These are phyloP conservation scores for Bugulina stolonifera DNA, from an alignment of 2,888 invertebrate genomes.

Conservation along the genomic window DNA sequence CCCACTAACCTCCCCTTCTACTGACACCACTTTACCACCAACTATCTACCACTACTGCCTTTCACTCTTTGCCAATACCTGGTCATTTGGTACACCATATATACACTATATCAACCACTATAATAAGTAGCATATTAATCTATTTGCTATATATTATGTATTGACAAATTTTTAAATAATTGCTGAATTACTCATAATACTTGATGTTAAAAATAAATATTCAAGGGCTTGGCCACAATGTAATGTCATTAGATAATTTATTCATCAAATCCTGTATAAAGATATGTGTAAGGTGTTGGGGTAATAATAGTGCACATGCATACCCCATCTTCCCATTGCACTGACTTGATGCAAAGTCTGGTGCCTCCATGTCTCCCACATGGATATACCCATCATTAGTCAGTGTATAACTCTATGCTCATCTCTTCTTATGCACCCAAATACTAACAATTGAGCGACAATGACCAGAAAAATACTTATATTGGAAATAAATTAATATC, in stretches of 20 bases:
- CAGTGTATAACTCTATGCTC: too few relatives aligned
- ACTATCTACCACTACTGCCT: background rate
- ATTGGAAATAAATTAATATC: background rate
- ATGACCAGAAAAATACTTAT: too few relatives aligned
- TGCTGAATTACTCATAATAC: conserved; percentile 10
- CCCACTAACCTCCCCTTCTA: background rate
- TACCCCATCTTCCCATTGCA: conserved; percentile 16
- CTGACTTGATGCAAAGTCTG: background rate
- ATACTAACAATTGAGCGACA: too few relatives aligned
- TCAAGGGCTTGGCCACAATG: conserved; percentile 10
- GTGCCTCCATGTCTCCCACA: conserved; percentile 13
- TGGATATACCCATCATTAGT: too few relatives aligned
- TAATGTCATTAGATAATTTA: conserved; percentile 22
- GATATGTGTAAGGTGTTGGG: background rate
- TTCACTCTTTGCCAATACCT: background rate
- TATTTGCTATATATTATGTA: background rate
- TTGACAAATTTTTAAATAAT: conserved; percentile 20
- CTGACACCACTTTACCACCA: conserved; percentile 13
- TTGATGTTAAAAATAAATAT: background rate
- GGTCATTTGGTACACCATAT: conserved; percentile 12
- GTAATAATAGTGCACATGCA: background rate
- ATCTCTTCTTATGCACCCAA: too few relatives aligned
- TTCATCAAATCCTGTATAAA: conserved; percentile 1
- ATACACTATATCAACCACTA: background rate
- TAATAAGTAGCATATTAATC: conserved; percentile 1